Percentiles rank a stretch among this genome's conserved stretches.
These are phyloP conservation scores for Apoda limacodes DNA, from an alignment of 2,888 invertebrate species.

Conservation along the genomic window DNA sequence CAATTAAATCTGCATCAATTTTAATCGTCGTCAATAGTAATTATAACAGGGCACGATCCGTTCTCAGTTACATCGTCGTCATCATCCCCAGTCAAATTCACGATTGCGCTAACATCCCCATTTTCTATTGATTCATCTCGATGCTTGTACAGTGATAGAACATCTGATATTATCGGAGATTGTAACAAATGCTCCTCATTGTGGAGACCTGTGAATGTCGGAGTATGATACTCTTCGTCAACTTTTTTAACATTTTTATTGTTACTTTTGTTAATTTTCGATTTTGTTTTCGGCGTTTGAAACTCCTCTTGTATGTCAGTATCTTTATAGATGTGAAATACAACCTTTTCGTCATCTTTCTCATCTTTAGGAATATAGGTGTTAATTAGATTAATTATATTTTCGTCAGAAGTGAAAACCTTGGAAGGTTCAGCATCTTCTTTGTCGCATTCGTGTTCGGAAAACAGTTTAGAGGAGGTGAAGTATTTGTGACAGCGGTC, in stretches of 20 bases:
- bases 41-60: conserved; percentile 25
- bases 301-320: conserved; percentile 39
- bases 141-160: conserved; percentile 44
- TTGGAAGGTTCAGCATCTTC: conserved; percentile 46
- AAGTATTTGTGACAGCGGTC: conserved; percentile 56
- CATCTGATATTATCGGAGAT: conserved; percentile 56
- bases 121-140: conserved; percentile 6
- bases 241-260: too few species aligned
- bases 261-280: neutral
- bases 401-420: conserved; percentile 46
- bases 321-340: conserved; percentile 50
- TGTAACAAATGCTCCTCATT: conserved; percentile 35
- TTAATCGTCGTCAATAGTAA: conserved; percentile 45
- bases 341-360: conserved; percentile 53
- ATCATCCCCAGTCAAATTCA: conserved; percentile 33
- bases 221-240: conserved; percentile 20
- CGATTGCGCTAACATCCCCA: conserved; percentile 10
- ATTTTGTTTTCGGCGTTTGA: conserved; percentile 15
- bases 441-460: conserved; percentile 42
- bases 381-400: conserved; percentile 40
- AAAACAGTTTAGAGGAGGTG: conserved; percentile 43
- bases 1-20: too few species aligned
- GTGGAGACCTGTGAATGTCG: conserved; percentile 7
- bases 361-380: conserved; percentile 49
- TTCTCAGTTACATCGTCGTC: conserved; percentile 36